These are phyloP conservation scores for Probaryconus sp. DNA, from an alignment of 1,140 invertebrate species.

Conservation along the genomic window DNA sequence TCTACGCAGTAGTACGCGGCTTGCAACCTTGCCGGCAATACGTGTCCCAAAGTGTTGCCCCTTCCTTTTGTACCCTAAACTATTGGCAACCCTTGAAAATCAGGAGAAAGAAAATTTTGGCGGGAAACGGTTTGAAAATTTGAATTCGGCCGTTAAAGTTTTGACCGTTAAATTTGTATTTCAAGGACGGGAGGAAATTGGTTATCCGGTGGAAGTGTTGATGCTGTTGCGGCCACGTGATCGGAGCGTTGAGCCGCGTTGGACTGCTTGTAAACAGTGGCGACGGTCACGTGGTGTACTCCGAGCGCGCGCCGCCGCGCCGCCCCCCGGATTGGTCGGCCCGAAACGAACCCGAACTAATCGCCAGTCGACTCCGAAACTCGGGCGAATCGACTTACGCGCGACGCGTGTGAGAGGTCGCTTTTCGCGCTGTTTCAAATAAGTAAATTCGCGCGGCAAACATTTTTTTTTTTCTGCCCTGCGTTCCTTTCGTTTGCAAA, in stretches of 20 bases:
- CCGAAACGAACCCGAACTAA: conserved; percentile 17
- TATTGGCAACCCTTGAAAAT: no score
- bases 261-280: conserved; percentile 72
- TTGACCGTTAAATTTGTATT: no score
- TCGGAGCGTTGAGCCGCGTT: conserved; percentile 37
- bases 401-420: conserved; percentile 21
- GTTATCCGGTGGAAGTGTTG: no score
- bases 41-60: conserved; percentile 2
- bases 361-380: conserved; percentile 33
- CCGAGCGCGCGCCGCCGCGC: conserved; percentile 38
- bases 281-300: conserved; percentile 72
- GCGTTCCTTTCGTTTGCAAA: no score
- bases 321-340: conserved; percentile 22
- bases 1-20: conserved; percentile 74
- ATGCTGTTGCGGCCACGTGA: conserved; percentile 75
- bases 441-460: no score
- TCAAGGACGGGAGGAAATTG: no score
- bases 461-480: no score
- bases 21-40: conserved; percentile 73
- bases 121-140: neutral
- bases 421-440: conserved; percentile 5
- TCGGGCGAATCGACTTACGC: conserved; percentile 18
- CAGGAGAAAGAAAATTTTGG: no score
- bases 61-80: conserved; percentile 3
- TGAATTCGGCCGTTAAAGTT: conserved; percentile 6